Conservation (phyloP, 2,113 vertebrate genomes). For the Nicator chloris region DNA sequence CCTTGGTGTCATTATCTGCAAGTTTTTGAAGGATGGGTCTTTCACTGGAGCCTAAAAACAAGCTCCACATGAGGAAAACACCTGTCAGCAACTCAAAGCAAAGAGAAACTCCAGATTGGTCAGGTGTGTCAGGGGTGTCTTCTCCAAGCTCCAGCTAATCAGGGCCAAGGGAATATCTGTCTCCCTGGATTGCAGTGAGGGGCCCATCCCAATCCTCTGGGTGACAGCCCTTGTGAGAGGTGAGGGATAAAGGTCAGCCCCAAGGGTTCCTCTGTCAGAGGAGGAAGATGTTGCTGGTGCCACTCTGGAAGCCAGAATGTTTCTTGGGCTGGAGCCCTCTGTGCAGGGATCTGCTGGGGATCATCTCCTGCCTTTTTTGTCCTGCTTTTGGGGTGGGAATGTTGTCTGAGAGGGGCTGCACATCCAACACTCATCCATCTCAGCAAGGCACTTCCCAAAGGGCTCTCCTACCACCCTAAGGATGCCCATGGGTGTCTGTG, state of each 20-base stretch:
- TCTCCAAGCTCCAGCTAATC: background rate
- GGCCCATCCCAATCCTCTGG: background rate
- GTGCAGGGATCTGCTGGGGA: background rate
- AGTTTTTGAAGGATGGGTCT: background rate
- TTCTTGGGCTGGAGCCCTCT: background rate
- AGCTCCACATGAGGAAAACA: background rate
- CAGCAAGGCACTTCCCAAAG: background rate
- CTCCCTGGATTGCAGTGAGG: background rate
- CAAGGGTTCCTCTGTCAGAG: background rate
- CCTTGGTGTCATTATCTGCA: background rate
- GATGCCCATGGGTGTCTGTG: background rate
- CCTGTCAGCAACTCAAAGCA: background rate
- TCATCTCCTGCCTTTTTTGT: background rate
- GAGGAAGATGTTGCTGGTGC: background rate
- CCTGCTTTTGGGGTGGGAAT: background rate
- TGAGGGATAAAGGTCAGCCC: background rate
- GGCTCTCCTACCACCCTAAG: background rate
- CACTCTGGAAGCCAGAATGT: background rate
- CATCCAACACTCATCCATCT: no score
- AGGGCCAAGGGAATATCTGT: background rate
- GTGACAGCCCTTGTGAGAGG: background rate
- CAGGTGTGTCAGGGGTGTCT: background rate
- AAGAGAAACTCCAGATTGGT: background rate
- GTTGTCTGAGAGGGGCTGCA: background rate
- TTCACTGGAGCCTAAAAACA: background rate